Base-by-base conservation (phyloP, 2,888 invertebrate species). In the Drosophila austrosaltans region DNA sequence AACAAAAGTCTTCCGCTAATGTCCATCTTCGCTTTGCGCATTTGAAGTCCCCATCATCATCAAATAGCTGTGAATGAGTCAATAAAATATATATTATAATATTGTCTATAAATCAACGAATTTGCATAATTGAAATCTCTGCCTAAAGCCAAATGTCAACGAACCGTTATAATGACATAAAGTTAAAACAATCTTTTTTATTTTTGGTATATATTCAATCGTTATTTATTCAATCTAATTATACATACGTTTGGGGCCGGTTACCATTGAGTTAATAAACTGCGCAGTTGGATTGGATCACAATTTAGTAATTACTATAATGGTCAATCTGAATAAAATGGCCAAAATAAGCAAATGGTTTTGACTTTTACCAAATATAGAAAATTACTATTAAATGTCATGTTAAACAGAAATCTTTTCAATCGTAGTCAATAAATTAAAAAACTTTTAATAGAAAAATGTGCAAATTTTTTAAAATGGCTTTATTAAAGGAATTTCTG, bases 81-180 rank as follows among this genome's bases (percentile, higher is more conserved):
- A 36, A 36, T 25, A 25, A 25, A 48, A 3, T 48, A 20, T 44
- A 44, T 20, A 48, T 48, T 20, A 48, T 48, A 48, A 22, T 48
- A 20, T 20, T 22, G 44, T 48, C 20, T 48, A n/a, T 25, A 40
- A 58, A 58, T 58, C 40, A 58, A 25, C 25, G 40, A 25, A 40
- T 58, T 20, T 57, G 28, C 30, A 20, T 57, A 36, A 57, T 20
- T 36, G 12, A 48, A 48, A 25, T 25, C 20, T 56, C 32, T n/a
- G 12, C 22, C 30, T 54, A 54, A 54, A 30, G 54, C 54, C 30
- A 58, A 32, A 58, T 58, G 22, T 39, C 22, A 32, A 36, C 39
- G 39, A 22, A 22, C 58, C 39, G 39, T 32, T 36, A 39, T 39
- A 48, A 25, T 48, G 25, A 25, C 48, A 48, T 48, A 10, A 25